Conservation (phyloP, 2,113 vertebrate species). For the Gnathonemus longibarbis region DNA sequence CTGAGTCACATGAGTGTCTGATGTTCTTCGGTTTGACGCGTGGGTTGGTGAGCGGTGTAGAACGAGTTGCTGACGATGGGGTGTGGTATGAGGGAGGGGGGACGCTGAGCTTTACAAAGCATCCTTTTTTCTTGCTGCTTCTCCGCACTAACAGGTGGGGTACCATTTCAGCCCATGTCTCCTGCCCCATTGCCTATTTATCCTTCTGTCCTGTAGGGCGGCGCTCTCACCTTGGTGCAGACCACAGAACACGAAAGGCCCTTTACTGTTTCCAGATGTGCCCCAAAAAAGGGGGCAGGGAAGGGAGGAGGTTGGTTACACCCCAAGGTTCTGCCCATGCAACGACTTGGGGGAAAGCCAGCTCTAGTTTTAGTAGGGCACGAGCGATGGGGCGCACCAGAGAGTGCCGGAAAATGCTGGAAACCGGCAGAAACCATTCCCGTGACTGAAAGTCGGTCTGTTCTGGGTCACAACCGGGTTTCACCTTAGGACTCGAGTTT, state of each 20-base stretch:
- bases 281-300: not conserved
- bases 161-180: not conserved
- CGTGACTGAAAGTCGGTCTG: not conserved
- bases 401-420: not conserved
- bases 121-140: not conserved
- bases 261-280: slow-evolving; percentile 9
- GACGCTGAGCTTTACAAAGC: not conserved
- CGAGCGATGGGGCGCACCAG: not conserved
- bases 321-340: not conserved
- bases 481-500: not conserved
- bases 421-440: not conserved
- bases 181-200: not conserved
- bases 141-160: not conserved
- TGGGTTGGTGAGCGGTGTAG: not conserved
- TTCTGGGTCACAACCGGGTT: not conserved
- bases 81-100: not conserved
- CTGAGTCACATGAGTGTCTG: not conserved
- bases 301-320: not conserved
- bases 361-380: not conserved
- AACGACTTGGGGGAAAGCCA: not conserved
- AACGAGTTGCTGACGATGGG: not conserved
- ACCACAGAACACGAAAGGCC: not conserved
- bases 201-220: not conserved
- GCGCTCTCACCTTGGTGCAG: not conserved
- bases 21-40: not conserved